Evolutionary conservation across 2,888 invertebrate genomes (phyloP).

Genomic region (Pseudococcus longispinus): DNA sequence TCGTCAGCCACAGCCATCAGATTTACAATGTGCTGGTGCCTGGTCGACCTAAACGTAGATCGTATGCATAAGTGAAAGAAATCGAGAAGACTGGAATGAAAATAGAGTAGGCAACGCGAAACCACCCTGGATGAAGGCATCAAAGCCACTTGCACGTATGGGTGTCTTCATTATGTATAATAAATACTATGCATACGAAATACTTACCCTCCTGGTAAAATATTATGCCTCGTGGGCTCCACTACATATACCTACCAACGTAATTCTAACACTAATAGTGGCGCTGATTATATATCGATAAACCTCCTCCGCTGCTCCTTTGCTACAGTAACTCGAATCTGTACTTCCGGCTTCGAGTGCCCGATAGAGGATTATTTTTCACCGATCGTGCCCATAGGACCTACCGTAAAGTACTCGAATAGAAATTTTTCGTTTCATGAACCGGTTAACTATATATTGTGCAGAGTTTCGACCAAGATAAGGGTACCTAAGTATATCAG

Average conservation of each 20-base stretch:
- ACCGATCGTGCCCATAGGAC: background rate
- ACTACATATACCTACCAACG: background rate
- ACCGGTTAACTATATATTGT: background rate
- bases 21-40: background rate
- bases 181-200: background rate
- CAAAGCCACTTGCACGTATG: background rate
- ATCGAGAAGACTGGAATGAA: background rate
- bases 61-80: background rate
- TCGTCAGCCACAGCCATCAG: background rate
- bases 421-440: background rate
- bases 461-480: background rate
- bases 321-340: conserved; percentile 26
- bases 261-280: conserved; percentile 6
- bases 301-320: background rate
- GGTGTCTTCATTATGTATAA: background rate
- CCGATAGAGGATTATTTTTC: conserved; percentile 28
- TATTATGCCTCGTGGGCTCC: background rate
- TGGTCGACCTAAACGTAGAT: background rate
- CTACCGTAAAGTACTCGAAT: background rate
- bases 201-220: background rate
- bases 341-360: conserved; percentile 26
- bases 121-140: background rate
- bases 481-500: background rate
- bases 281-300: background rate
- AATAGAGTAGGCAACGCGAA: background rate